Evolutionary conservation across 1,140 invertebrate species (phyloP).

Genomic region (Eufriesea mexicana): DNA sequence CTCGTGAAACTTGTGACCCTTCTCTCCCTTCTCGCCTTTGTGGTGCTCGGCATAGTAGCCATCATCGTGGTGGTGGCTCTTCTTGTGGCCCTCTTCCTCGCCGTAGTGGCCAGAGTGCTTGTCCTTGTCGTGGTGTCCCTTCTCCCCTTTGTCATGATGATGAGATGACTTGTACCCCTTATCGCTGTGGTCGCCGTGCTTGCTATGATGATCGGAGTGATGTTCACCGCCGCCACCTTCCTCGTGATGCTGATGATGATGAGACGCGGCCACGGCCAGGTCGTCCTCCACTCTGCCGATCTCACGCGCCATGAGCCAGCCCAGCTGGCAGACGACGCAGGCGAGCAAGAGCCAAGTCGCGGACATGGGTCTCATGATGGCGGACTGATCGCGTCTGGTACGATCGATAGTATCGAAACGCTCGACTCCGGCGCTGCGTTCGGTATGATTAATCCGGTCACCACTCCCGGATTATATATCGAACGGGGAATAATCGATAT

Average conservation of each 20-base stretch:
- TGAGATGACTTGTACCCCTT: conserved; percentile 85
- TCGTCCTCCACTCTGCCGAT: conserved; percentile 53
- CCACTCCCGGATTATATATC: conserved; percentile 73
- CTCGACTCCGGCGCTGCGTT: conserved; percentile 51
- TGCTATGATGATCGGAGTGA: conserved; percentile 82
- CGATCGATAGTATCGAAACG: conserved; percentile 30
- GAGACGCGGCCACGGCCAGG: conserved; percentile 60
- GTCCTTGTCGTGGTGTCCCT: conserved; percentile 87
- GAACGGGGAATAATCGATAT: conserved; percentile 70
- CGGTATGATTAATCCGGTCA: conserved; percentile 65
- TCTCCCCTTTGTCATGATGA: conserved; percentile 85
- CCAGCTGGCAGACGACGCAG: conserved; percentile 38
- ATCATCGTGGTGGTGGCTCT: conserved; percentile 87
- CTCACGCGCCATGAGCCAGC: conserved; percentile 43
- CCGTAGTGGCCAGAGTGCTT: conserved; percentile 86
- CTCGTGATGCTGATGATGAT: conserved; percentile 81
- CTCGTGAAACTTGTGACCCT: conserved; percentile 87
- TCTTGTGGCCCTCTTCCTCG: conserved; percentile 86
- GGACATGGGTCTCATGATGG: background rate
- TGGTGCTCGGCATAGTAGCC: conserved; percentile 86
- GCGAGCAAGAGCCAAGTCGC: conserved; percentile 41
- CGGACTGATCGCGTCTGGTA: background rate
- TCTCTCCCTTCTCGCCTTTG: conserved; percentile 85
- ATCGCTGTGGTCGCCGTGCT: conserved; percentile 81
- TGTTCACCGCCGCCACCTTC: conserved; percentile 84